These are phyloP conservation scores for Centroberyx gerrardi DNA, from an alignment of 2,797 vertebrate genomes.

Conservation along the genomic window DNA sequence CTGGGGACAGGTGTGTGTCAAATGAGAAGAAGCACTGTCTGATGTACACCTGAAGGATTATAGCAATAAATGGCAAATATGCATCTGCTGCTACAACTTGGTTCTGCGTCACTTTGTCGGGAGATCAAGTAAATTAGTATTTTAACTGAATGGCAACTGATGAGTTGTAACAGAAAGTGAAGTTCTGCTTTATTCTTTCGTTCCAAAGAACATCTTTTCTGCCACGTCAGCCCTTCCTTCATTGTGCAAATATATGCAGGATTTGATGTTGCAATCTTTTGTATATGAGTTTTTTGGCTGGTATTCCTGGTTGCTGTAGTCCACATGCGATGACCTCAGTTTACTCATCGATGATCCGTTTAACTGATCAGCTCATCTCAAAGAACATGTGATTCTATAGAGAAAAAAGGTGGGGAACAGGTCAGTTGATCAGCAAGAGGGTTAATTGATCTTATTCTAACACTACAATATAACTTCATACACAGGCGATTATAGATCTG, in stretches of 20 bases:
- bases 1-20: conserved; percentile 73
- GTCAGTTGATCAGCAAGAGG: neutral
- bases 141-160: neutral
- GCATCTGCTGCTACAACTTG: conserved; percentile 83
- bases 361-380: conserved; percentile 85
- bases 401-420: conserved; percentile 15
- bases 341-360: neutral
- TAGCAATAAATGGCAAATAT: conserved; percentile 89
- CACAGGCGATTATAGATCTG: neutral
- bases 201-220: neutral
- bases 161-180: neutral
- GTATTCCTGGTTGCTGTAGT: neutral
- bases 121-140: neutral
- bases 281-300: neutral
- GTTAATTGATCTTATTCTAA: neutral
- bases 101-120: conserved; percentile 36
- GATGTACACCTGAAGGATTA: conserved; percentile 81
- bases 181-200: neutral
- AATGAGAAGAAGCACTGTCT: conserved; percentile 67
- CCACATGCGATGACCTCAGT: neutral
- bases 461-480: neutral
- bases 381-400: conserved; percentile 89
- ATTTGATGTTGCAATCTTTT: neutral
- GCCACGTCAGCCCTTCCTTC: neutral
- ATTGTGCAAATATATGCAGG: neutral